A percentile compares a stretch with the other conserved stretches of the same genome.
phyloP scores from a whole-genome alignment of 2,888 invertebrate genomes.

The Omphaloscelis lunosa region DNA sequence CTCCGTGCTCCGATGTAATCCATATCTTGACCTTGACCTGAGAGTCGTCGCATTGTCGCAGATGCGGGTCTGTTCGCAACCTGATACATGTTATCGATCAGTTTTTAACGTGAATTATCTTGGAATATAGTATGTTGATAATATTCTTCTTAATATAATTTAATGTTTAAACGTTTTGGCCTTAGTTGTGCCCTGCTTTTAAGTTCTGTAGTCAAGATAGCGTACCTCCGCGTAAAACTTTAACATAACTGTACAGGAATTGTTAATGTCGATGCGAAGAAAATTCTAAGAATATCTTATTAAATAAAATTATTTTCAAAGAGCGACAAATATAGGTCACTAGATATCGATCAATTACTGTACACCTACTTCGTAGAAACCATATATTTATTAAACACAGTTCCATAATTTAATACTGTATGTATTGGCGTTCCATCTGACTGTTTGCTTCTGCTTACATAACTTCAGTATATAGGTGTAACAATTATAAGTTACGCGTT shows the following conservation, averaged over 20 bases:
- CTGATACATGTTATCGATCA: background rate
- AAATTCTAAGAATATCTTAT: constrained; percentile 5
- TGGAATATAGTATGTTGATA: background rate
- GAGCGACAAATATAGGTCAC: constrained; percentile 25
- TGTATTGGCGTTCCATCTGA: background rate
- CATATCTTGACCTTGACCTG: constrained; percentile 33
- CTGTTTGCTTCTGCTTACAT: background rate
- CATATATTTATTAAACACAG: background rate
- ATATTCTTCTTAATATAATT: background rate
- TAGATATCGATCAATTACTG: constrained; percentile 18
- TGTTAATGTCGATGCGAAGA: background rate
- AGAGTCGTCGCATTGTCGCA: constrained; percentile 27
- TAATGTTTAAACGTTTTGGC: background rate
- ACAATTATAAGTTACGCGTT: background rate
- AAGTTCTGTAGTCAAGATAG: background rate
- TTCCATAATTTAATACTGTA: background rate
- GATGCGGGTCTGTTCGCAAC: background rate
- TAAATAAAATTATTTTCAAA: constrained; percentile 7
- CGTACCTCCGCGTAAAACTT: background rate
- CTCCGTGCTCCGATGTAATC: constrained; percentile 15
- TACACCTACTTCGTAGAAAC: background rate
- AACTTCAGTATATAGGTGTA: background rate
- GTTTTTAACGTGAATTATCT: background rate
- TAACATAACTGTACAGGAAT: background rate
- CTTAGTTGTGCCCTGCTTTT: background rate